Conservation (phyloP, 2,113 vertebrate species). For the Herpailurus yagouaroundi region DNA sequence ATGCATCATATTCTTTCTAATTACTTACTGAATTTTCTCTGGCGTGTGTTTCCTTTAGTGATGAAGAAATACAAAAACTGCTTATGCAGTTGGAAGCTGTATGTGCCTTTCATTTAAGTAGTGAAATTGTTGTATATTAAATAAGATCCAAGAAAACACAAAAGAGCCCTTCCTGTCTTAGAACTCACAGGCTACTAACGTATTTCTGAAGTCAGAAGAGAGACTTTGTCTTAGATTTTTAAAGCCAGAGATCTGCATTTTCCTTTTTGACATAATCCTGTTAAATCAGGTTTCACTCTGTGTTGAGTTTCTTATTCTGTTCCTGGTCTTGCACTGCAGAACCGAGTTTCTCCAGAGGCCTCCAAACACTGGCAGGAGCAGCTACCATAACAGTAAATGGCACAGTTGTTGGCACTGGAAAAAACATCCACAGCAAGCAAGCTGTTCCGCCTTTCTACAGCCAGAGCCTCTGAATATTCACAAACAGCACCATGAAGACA, state of each 20-base stretch:
- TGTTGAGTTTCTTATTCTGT: background rate
- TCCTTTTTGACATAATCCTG: background rate
- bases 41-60: slow-evolving; percentile 2
- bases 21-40: slow-evolving; percentile 39
- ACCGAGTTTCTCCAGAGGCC: slow-evolving; percentile 9
- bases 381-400: background rate
- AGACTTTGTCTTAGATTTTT: background rate
- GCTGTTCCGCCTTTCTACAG: background rate
- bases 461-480: background rate
- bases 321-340: background rate
- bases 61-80: slow-evolving; percentile 37
- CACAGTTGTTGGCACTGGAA: background rate
- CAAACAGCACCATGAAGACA: background rate
- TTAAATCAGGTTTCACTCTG: background rate
- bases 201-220: background rate
- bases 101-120: background rate
- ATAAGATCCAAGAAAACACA: background rate
- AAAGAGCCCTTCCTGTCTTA: background rate
- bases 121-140: slow-evolving; percentile 12
- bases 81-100: background rate
- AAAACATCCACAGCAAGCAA: background rate
- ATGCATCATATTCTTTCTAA: background rate
- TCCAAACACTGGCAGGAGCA: background rate
- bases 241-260: background rate
- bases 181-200: background rate